Base-by-base conservation (phyloP, 1,140 invertebrate genomes). In the Akabosia matsudoensis region DNA sequence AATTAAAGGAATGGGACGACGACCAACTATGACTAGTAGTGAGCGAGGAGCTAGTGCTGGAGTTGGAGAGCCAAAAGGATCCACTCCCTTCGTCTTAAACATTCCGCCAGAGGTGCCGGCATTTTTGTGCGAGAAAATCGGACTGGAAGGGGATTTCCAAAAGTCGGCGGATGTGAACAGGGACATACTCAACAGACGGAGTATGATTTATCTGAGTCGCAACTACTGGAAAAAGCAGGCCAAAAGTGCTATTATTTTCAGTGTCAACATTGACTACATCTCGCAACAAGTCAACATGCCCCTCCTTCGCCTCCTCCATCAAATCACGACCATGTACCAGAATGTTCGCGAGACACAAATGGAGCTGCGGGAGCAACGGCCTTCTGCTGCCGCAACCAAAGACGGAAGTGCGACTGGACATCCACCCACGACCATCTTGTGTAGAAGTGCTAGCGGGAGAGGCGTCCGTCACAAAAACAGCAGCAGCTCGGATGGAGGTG, bases 241-340 rank as follows among this genome's bases (percentile, higher is more conserved):
- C 16, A 94, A 91, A 80, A 95, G 92, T 7, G 90, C 93, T 80
- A 89, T 96, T 45, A 95, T 96, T 83, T 93, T 96, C 82, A 94
- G 91, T 82, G 86, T 96, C 16, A 93, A 92, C 84, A 89, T 95
- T 37, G 88, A 92, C 70, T 94, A 93, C 81, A 95, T 96, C 81
- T 93, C 92, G 74, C 94, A 96, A 82, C 92, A 95, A 85, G 93
- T 96, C 7, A 98, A 98, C 83, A 97, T 98, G 95, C 95, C 96
- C 0, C 85, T 99, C 45, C 85, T 99, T 28, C 86, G 97, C 74
- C 87, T 99, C 28, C 87, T 98, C 51, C 95, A 98, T 87, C 97
- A 99, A 86, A 96, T 99, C 79, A 94, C 92, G 79, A 97, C 96
- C 78, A 97, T 98, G 94, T 97, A 97, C 85, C 94, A 96, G 85